A percentile compares a stretch with the other conserved stretches of the same genome.
Evolutionary conservation across 92 coral and sea anemone species (phyloP).

Genomic region (Montipora capitata): DNA sequence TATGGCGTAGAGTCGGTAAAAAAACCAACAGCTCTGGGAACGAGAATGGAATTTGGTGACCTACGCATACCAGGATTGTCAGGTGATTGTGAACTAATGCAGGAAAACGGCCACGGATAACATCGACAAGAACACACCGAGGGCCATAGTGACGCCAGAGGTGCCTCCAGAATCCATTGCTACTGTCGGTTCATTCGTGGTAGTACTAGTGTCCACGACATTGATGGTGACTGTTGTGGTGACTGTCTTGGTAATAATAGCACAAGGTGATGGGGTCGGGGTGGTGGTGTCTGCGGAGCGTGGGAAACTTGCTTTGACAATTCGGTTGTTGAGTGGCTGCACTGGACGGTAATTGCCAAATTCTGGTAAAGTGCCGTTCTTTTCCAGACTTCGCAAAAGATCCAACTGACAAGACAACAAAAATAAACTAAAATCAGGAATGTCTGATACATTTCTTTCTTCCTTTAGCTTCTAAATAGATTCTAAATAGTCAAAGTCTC

Average conservation of each 20-base stretch:
- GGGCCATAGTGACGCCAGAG: constrained; percentile 8
- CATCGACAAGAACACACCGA: constrained; percentile 15
- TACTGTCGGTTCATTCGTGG: background rate
- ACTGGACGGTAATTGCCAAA: constrained; percentile 82
- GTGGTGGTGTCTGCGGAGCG: background rate
- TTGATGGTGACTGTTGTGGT: background rate
- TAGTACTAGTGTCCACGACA: background rate
- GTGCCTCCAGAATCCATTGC: background rate
- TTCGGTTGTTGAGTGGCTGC: constrained; percentile 69
- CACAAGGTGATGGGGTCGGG: background rate
- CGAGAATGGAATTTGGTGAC: background rate
- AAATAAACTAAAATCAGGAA: background rate
- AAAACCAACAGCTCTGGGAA: background rate
- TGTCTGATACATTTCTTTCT: background rate
- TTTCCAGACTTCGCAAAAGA: constrained; percentile 12
- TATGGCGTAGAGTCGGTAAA: background rate
- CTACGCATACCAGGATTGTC: background rate
- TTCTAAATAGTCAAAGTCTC: too few species aligned
- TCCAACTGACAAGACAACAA: constrained; percentile 11
- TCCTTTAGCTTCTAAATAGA: too few species aligned
- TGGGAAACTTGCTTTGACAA: constrained; percentile 64
- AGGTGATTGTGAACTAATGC: background rate
- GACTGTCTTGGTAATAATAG: background rate
- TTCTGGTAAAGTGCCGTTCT: constrained; percentile 8
- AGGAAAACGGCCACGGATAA: background rate